Conservation (phyloP, 2,113 vertebrate genomes). For the Hirundichthys speculiger region DNA sequence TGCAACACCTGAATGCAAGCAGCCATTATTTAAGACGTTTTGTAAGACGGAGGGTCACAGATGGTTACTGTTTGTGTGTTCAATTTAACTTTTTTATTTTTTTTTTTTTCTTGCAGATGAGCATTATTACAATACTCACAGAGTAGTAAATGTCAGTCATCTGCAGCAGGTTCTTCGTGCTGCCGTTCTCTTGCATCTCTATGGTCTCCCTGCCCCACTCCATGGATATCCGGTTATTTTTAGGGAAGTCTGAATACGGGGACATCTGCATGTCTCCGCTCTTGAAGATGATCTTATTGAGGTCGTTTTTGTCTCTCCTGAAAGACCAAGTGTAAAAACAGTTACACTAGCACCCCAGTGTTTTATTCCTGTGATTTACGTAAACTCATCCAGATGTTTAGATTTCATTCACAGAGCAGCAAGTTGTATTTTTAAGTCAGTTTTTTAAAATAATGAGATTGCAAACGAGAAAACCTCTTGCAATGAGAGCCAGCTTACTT, state of each 20-base stretch:
- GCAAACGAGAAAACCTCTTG: neutral
- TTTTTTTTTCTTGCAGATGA: neutral
- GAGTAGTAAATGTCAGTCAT: constrained; percentile 97
- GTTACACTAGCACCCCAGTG: neutral
- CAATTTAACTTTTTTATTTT: neutral
- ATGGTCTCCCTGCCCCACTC: constrained; percentile 97
- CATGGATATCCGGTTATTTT: constrained; percentile 89
- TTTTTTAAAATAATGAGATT: neutral
- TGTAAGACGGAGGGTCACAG: too few species aligned
- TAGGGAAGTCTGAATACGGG: constrained; percentile 93
- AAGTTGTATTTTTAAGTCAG: too few species aligned
- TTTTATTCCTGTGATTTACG: neutral
- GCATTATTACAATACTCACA: constrained; percentile 73
- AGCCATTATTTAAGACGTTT: too few species aligned
- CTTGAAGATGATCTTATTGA: constrained; percentile 98
- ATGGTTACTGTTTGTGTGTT: too few species aligned
- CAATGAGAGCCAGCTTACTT: constrained; percentile 80
- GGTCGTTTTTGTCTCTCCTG: constrained; percentile 97
- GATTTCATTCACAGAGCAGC: too few species aligned
- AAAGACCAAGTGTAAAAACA: constrained; percentile 34
- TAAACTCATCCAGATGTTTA: too few species aligned
- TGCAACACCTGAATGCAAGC: too few species aligned
- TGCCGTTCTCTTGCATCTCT: constrained; percentile 98
- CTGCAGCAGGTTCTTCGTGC: constrained; percentile 98
- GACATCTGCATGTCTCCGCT: constrained; percentile 97